Base-by-base conservation (phyloP, 2,888 invertebrate species). In the Hypomecis punctinalis region DNA sequence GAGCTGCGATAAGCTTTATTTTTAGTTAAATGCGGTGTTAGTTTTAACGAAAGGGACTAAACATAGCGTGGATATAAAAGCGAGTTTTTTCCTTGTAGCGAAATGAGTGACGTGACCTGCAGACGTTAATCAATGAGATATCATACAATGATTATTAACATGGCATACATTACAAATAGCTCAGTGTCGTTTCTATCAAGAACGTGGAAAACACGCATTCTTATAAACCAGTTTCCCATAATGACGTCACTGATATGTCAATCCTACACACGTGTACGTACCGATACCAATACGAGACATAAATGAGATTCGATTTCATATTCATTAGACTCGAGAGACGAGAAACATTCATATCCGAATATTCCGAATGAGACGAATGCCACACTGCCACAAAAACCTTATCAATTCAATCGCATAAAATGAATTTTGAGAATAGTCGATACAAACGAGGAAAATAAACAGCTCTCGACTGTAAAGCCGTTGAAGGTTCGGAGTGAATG, bases 261-360 rank as follows among this genome's bases (percentile, higher is more conserved):
- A n/a, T 10, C 40, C 37, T 10, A 47, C 54, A 33, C 63, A 49
- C 59, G 58, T 48, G 57, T 40, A 40, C 52, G 23, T 51, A 11
- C 49, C 35, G 51, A 51, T 56, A 56, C 63, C 59, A 40, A 60
- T 13, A 46, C 13, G 45, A 51, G 11, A 51, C 49, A 39, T 39
- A 64, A 56, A 60, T 56, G 51, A 56, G 60, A 60, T 64, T 55
- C 64, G 23, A 64, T 51, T 63, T 60, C 55, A 60, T 64, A 64
- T 64, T 60, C 51, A 60, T 64, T 54, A 53, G 47, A 52, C 13
- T 52, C 23, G 42, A 52, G 48, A 48, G 9, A 48, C 33, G 49
- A 63, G 36, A 63, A 55, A 37, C 46, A 64, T 42, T 56, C 55
- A 46, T 35, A 11, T 43, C 11, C 9, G 11, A 43, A 35, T 37